Base-by-base conservation (phyloP, 2,113 vertebrate genomes). In the Dolichallabes microphthalmus region DNA sequence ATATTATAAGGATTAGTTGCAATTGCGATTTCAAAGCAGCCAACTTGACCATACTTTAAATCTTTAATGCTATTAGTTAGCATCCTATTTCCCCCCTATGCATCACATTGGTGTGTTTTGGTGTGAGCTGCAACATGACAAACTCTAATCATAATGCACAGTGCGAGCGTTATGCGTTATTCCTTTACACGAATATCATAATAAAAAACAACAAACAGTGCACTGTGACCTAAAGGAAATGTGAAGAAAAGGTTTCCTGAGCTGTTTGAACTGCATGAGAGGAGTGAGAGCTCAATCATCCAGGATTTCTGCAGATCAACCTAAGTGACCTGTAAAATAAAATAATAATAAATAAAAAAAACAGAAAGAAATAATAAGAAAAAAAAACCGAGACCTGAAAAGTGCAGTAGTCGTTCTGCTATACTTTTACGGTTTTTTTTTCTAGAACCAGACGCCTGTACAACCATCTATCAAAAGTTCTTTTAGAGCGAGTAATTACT, bases 401-500 rank as follows among this genome's bases (percentile, higher is more conserved):
- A 2, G 39, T 74, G 20, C 39, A 52, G 22, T 50, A 50, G 22
- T 74, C 22, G 2, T 22, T 50, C 39, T 25, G 39, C 11, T 50
- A 14, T 11, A 74, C 39, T 20, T 25, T 15, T 1, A 4, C 55
- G 13, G 20, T 22, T 22, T 45, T 73, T 71, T 4, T 12, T 4
- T 1, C 17, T 50, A 39, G 14, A 50, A 74, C n/a, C 71, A 52
- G 45, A 74, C 13, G 11, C 12, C 45, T 50, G 39, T 50, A 74
- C 50, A 74, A 74, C 39, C 14, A 14, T 68, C 30, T 0, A 17
- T 58, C 19, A 27, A 30, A 27, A 22, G 2, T 6, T 60, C 55
- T 61, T 12, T 55, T n/a, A 57, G 57, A 55, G 66, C 60, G 17
- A 52, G 35, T 58, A 20, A 90, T 91, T 22, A 57, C 77, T 91